These are phyloP conservation scores for Xanthia icteritia DNA, from an alignment of 2,888 invertebrate genomes.

Conservation along the genomic window DNA sequence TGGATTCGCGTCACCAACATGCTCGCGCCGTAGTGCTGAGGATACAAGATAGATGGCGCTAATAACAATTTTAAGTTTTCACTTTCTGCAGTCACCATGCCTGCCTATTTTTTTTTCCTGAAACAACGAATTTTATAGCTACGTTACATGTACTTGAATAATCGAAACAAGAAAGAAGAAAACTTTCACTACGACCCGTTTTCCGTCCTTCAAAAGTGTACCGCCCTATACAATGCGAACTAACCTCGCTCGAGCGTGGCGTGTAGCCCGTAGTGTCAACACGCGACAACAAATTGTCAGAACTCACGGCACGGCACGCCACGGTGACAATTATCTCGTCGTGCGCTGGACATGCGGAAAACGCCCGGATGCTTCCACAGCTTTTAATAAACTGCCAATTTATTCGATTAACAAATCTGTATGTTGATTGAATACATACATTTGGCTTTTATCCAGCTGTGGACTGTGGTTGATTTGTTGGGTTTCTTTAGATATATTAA, in stretches of 20 bases:
- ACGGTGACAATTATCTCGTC: slow-evolving; percentile 61
- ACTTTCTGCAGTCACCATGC: too few species aligned
- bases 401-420: slow-evolving; percentile 20
- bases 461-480: neutral
- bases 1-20: too few species aligned
- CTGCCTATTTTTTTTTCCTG: neutral
- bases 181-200: neutral
- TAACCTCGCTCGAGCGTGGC: slow-evolving; percentile 26
- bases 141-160: neutral
- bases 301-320: slow-evolving; percentile 64
- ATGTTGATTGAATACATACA: slow-evolving; percentile 1
- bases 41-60: too few species aligned
- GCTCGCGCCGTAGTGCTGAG: too few species aligned
- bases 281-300: slow-evolving; percentile 69
- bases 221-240: slow-evolving; percentile 21
- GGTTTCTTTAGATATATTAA: neutral
- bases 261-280: slow-evolving; percentile 58
- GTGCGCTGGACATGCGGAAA: slow-evolving; percentile 30
- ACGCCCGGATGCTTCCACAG: slow-evolving; percentile 2
- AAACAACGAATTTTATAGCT: neutral
- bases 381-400: slow-evolving; percentile 32
- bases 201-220: neutral
- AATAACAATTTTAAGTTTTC: too few species aligned
- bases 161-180: too few species aligned
- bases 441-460: neutral